Conservation (phyloP, 2,888 invertebrate genomes). For the Amblyjoppa proteus region DNA sequence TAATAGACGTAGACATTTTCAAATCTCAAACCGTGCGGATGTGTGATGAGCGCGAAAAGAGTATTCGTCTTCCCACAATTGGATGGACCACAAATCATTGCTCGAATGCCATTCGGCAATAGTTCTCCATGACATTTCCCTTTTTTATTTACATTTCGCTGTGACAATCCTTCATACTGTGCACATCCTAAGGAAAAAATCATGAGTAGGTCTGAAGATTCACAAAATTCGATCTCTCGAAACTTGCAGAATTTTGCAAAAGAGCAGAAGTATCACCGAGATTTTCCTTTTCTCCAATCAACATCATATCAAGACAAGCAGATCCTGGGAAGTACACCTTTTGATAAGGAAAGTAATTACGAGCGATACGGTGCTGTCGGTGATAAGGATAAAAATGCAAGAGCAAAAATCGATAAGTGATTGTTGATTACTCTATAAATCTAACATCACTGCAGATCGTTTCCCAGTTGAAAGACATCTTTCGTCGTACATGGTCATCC, state of each 20-base stretch:
- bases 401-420: background rate
- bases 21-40: constrained; percentile 66
- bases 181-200: background rate
- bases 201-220: too few species aligned
- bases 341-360: too few species aligned
- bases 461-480: background rate
- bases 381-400: background rate
- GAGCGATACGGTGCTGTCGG: background rate
- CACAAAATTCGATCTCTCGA: too few species aligned
- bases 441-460: background rate
- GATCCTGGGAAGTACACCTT: too few species aligned
- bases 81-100: constrained; percentile 65
- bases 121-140: constrained; percentile 56
- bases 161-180: constrained; percentile 9
- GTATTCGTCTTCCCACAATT: constrained; percentile 71
- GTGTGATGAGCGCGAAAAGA: constrained; percentile 11
- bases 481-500: background rate
- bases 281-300: too few species aligned
- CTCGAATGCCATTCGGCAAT: constrained; percentile 75
- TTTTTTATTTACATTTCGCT: background rate
- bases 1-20: constrained; percentile 67
- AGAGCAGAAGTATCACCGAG: too few species aligned
- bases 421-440: background rate
- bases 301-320: background rate
- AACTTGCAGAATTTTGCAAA: too few species aligned